Evolutionary conservation across 2,888 invertebrate genomes (phyloP).

Genomic region (Leptinotarsa haldemani): DNA sequence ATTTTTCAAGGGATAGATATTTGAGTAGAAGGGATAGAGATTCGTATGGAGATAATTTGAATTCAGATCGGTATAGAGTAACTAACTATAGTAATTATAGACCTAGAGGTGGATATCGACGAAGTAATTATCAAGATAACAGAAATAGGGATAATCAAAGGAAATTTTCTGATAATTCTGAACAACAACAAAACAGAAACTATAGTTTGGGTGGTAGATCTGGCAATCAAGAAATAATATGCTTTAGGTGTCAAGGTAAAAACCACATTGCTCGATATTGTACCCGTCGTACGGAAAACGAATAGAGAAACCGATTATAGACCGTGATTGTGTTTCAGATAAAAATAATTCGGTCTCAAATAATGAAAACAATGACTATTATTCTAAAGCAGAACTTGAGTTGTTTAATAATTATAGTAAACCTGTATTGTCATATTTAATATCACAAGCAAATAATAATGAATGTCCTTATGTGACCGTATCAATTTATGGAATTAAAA

Average conservation of each 20-base stretch:
- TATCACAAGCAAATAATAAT: constrained; percentile 17
- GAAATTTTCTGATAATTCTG: neutral
- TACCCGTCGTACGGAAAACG: constrained; percentile 9
- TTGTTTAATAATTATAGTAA: constrained; percentile 9
- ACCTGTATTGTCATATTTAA: constrained; percentile 9
- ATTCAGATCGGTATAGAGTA: neutral
- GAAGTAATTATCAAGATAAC: neutral
- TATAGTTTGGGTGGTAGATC: neutral
- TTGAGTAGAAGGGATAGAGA: constrained; percentile 3
- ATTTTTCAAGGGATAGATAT: neutral
- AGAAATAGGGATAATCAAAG: neutral
- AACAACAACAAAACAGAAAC: neutral
- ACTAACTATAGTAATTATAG: constrained; percentile 4
- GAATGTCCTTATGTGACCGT: constrained; percentile 30
- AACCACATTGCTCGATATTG: constrained; percentile 22
- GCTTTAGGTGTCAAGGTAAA: constrained; percentile 23
- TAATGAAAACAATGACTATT: neutral
- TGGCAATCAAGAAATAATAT: constrained; percentile 12
- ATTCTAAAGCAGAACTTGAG: neutral
- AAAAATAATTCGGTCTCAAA: constrained; percentile 1
- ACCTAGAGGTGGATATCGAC: neutral
- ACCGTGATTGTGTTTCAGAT: constrained; percentile 2
- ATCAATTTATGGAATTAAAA: constrained; percentile 21
- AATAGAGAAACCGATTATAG: neutral
- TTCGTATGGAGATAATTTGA: neutral